A percentile compares a stretch with the other conserved stretches of the same genome.
Conservation (phyloP, 1,140 invertebrate species). For the Drosophila saltans region DNA sequence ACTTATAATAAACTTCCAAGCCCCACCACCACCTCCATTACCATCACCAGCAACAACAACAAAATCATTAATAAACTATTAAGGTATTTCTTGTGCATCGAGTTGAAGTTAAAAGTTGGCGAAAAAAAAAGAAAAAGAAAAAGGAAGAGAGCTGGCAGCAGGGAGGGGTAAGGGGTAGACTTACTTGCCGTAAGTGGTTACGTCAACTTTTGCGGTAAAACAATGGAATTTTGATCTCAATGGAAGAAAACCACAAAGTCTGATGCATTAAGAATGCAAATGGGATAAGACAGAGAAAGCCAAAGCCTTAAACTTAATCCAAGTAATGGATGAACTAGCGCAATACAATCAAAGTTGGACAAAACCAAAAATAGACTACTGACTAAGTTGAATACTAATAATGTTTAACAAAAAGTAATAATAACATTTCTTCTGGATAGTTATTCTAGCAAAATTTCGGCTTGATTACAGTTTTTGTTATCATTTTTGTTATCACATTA, state of each 20-base stretch:
- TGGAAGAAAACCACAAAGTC: slow-evolving; percentile 55
- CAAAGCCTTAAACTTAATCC: not conserved
- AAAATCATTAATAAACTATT: slow-evolving; percentile 81
- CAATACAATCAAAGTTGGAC: not conserved
- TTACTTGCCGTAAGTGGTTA: not conserved
- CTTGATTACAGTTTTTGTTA: no score
- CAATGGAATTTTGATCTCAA: slow-evolving; percentile 54
- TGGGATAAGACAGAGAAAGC: slow-evolving; percentile 3
- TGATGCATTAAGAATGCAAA: slow-evolving; percentile 31
- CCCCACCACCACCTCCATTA: no score
- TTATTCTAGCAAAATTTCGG: no score
- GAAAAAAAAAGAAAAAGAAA: not conserved
- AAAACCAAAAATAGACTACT: not conserved
- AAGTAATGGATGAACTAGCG: not conserved
- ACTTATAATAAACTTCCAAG: slow-evolving; percentile 71
- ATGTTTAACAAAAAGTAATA: no score
- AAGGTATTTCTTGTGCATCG: slow-evolving; percentile 62
- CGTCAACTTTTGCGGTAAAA: slow-evolving; percentile 51
- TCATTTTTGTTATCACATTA: no score
- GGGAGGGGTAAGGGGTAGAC: not conserved
- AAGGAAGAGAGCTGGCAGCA: not conserved
- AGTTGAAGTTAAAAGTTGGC: not conserved
- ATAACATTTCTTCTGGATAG: no score
- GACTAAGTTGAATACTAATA: not conserved
- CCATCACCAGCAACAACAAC: slow-evolving; percentile 19